A percentile compares a stretch with the other conserved stretches of the same genome.
These are phyloP conservation scores for Bucorvus abyssinicus DNA, from an alignment of 2,797 vertebrate species.

Conservation along the genomic window DNA sequence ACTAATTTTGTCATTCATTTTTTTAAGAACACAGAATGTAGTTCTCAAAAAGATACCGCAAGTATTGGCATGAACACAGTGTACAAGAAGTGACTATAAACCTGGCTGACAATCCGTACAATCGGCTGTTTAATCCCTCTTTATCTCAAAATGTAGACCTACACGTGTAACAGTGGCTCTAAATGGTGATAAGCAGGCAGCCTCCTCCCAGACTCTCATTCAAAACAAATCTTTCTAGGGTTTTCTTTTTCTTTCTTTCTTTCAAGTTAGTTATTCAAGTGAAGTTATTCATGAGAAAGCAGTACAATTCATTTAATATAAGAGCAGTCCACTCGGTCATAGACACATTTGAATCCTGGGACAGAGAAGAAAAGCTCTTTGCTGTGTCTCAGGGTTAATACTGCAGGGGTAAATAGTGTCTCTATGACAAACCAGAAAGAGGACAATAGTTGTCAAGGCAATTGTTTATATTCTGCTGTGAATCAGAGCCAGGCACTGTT, in stretches of 20 bases:
- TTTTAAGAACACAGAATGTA: not conserved
- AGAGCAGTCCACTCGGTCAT: not conserved
- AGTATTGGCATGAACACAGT: not conserved
- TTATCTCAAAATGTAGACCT: not conserved
- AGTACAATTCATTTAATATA: not conserved
- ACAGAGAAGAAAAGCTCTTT: not conserved
- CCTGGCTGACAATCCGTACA: not conserved
- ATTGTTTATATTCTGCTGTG: not conserved
- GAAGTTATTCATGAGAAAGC: not conserved
- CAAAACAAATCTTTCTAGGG: not conserved
- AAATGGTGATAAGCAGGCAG: not conserved
- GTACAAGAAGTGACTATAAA: not conserved
- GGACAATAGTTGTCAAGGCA: not conserved
- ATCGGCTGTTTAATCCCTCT: not conserved
- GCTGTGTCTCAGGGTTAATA: not conserved
- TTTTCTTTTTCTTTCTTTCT: accelerated
- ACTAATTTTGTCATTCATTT: not conserved
- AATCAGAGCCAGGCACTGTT: not conserved
- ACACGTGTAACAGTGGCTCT: not conserved
- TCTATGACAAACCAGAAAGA: not conserved
- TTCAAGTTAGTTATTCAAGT: not conserved
- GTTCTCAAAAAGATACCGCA: not conserved
- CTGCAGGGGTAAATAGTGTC: not conserved
- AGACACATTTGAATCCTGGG: not conserved
- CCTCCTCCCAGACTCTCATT: not conserved